Evolutionary conservation across 2,888 invertebrate genomes (phyloP).

Genomic region (Trissolcus brochymenae): DNA sequence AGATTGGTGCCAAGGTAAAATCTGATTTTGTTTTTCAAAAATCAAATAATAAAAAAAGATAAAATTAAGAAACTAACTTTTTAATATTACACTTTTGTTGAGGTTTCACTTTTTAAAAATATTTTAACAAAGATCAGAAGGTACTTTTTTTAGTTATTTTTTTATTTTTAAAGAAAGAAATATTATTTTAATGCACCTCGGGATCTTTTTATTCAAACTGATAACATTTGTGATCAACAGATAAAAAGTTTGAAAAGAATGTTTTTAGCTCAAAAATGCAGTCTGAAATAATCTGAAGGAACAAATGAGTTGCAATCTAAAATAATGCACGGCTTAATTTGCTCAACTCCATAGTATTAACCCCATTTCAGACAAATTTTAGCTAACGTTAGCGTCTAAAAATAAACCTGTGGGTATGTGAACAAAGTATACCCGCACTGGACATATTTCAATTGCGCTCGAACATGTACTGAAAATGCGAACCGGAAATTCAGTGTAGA

Average conservation of each 20-base stretch:
- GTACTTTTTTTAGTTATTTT: too few species aligned
- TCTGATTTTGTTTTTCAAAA: background rate
- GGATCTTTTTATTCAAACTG: too few species aligned
- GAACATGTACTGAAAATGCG: too few species aligned
- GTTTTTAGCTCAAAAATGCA: too few species aligned
- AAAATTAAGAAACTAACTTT: background rate
- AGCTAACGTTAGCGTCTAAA: constrained; percentile 11
- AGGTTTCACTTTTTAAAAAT: background rate
- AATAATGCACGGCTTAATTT: constrained; percentile 7
- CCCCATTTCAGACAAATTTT: constrained; percentile 28
- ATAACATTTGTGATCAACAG: too few species aligned
- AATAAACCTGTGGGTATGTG: constrained; percentile 1
- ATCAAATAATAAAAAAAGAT: background rate
- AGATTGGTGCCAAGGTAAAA: constrained; percentile 92
- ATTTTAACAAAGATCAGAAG: background rate
- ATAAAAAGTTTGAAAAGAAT: too few species aligned
- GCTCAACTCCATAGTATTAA: constrained; percentile 21
- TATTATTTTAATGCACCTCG: background rate
- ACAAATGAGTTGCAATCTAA: constrained; percentile 10
- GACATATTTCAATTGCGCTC: background rate
- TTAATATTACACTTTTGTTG: background rate
- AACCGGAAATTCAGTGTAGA: too few species aligned
- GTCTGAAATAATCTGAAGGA: too few species aligned
- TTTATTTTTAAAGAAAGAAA: background rate
- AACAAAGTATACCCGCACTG: constrained; percentile 11